Evolutionary conservation across 2,797 vertebrate genomes (phyloP).

Genomic region (Phoeniculus purpureus): DNA sequence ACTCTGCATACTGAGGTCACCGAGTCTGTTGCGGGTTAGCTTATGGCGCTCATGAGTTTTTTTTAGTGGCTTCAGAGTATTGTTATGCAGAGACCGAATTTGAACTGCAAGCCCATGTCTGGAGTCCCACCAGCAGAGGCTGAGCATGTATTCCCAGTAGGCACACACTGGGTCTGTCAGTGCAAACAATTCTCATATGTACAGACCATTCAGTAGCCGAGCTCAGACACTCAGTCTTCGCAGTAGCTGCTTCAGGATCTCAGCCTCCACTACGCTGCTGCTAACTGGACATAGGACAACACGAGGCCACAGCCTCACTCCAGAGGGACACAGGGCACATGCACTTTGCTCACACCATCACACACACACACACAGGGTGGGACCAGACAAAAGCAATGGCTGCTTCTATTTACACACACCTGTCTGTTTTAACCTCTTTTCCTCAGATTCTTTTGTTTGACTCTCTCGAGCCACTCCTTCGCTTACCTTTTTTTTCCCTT

Average conservation of each 20-base stretch:
- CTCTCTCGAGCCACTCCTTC: not conserved
- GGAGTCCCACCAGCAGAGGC: fast-evolving
- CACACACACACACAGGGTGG: too few relatives aligned
- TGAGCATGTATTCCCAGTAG: not conserved
- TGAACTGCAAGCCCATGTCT: not conserved
- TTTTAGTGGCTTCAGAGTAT: not conserved
- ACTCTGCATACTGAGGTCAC: not conserved
- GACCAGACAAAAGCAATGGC: not conserved
- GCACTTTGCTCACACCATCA: too few relatives aligned
- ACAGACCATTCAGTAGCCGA: fast-evolving
- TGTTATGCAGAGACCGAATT: not conserved
- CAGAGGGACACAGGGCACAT: not conserved
- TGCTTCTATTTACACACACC: not conserved
- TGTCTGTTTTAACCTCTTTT: not conserved
- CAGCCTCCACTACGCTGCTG: not conserved
- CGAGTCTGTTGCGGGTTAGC: not conserved
- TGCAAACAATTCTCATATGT: not conserved
- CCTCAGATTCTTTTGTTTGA: not conserved
- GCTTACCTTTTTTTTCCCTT: not conserved
- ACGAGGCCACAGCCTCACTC: not conserved
- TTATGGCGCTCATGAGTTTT: not conserved
- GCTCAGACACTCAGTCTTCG: not conserved
- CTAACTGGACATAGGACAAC: not conserved
- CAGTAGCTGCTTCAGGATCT: not conserved
- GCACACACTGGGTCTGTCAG: not conserved